phyloP scores from a whole-genome alignment of 2,888 invertebrate species.

The Eupithecia exiguata region DNA sequence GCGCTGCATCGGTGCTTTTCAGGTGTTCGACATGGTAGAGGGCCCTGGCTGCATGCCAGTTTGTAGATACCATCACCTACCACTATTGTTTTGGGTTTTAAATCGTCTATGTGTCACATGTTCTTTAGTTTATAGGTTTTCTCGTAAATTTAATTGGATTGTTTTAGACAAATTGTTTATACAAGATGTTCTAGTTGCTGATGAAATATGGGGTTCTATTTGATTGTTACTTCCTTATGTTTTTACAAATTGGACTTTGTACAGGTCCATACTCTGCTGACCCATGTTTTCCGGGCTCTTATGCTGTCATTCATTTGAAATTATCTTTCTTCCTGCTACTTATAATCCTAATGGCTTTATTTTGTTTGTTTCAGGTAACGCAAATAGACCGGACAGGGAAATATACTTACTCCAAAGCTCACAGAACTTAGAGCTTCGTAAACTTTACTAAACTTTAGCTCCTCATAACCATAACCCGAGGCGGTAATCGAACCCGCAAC shows the following conservation, averaged over 20 bases:
- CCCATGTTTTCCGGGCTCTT: not conserved
- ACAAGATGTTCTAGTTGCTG: not conserved
- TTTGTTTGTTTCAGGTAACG: conserved; percentile 39
- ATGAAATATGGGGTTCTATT: not conserved
- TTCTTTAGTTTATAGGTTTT: conserved; percentile 21
- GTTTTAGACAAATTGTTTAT: not conserved
- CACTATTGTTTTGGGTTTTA: conserved; percentile 36
- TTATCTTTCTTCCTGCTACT: not conserved
- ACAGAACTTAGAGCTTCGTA: not conserved
- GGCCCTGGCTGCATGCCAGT: conserved; percentile 26
- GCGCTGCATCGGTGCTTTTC: too few relatives aligned
- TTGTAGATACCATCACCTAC: not conserved
- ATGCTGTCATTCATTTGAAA: not conserved
- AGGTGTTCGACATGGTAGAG: too few relatives aligned
- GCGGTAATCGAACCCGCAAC: too few relatives aligned
- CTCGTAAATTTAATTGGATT: not conserved
- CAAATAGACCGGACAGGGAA: not conserved
- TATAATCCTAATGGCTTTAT: conserved; percentile 12
- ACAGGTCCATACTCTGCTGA: not conserved
- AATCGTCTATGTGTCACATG: conserved; percentile 34
- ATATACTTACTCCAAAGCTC: not conserved
- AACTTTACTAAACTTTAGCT: not conserved
- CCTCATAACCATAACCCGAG: too few relatives aligned
- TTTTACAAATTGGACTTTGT: not conserved
- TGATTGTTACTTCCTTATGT: not conserved